phyloP scores from a whole-genome alignment of 2,797 vertebrate genomes.

The Etheostoma perlongum region DNA sequence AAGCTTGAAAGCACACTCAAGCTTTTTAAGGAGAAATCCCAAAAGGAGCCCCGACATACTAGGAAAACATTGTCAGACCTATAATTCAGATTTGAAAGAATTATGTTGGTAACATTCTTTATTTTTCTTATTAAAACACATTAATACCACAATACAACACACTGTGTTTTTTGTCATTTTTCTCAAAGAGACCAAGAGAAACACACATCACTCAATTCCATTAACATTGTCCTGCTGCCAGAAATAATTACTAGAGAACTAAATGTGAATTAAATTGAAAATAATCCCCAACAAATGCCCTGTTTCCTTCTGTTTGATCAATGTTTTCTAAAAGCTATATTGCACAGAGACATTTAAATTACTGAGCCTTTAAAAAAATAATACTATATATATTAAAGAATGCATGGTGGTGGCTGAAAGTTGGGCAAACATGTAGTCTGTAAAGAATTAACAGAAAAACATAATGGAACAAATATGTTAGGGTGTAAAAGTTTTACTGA shows the following conservation, averaged over 20 bases:
- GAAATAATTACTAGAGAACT: not conserved
- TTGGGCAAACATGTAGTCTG: not conserved
- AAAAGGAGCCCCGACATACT: not conserved
- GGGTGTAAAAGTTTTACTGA: too few relatives aligned
- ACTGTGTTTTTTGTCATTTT: too few relatives aligned
- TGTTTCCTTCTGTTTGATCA: too few relatives aligned
- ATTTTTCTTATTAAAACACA: not conserved
- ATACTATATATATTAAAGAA: not conserved
- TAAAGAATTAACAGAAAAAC: not conserved
- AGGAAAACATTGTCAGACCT: not conserved
- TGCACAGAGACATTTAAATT: too few relatives aligned
- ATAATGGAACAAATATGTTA: not conserved
- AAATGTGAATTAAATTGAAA: not conserved
- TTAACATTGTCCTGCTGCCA: not conserved
- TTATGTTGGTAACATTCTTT: not conserved
- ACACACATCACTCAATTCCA: too few relatives aligned
- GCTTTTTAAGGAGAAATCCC: not conserved
- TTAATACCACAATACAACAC: too few relatives aligned
- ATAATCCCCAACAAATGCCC: too few relatives aligned
- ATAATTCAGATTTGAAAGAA: not conserved
- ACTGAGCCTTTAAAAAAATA: too few relatives aligned
- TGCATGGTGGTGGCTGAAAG: not conserved
- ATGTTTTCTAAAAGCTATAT: too few relatives aligned
- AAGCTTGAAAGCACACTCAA: slow-evolving; percentile 7
- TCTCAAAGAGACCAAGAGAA: too few relatives aligned